phyloP scores from a whole-genome alignment of 2,888 invertebrate genomes.

The Dryocosmus kuriphilus region DNA sequence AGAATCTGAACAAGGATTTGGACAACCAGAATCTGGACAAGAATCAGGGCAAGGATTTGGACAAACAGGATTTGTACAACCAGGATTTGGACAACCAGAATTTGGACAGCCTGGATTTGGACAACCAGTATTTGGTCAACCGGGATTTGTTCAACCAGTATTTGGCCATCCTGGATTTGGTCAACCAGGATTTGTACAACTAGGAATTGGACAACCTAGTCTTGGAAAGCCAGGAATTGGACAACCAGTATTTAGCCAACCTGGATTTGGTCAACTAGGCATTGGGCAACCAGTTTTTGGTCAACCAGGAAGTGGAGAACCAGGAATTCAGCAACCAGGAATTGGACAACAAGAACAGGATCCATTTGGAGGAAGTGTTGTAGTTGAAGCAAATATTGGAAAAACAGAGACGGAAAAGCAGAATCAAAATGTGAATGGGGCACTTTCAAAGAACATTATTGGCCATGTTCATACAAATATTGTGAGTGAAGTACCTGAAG shows the following conservation, averaged over 20 bases:
- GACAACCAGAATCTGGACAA: slow-evolving; percentile 42
- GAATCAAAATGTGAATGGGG: neutral
- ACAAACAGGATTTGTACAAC: slow-evolving; percentile 3
- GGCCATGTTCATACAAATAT: neutral
- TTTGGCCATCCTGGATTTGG: neutral
- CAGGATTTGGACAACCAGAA: slow-evolving; percentile 54
- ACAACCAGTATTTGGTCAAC: neutral
- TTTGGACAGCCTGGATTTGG: slow-evolving; percentile 41
- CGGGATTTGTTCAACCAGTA: neutral
- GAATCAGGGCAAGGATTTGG: neutral
- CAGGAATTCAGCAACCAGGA: neutral
- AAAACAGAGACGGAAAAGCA: neutral
- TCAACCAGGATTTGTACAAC: neutral
- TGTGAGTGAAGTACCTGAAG: neutral
- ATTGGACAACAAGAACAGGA: neutral
- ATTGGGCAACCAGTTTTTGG: neutral
- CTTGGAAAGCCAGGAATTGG: neutral
- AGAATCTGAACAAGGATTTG: neutral
- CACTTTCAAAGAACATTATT: neutral
- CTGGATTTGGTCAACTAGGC: neutral
- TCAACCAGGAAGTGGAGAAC: neutral
- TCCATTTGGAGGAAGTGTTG: neutral
- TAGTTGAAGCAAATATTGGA: neutral
- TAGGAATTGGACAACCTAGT: neutral
- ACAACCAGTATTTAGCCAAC: neutral